Evolutionary conservation across 1,140 invertebrate species (phyloP).

Genomic region (Melanaphis sacchari): DNA sequence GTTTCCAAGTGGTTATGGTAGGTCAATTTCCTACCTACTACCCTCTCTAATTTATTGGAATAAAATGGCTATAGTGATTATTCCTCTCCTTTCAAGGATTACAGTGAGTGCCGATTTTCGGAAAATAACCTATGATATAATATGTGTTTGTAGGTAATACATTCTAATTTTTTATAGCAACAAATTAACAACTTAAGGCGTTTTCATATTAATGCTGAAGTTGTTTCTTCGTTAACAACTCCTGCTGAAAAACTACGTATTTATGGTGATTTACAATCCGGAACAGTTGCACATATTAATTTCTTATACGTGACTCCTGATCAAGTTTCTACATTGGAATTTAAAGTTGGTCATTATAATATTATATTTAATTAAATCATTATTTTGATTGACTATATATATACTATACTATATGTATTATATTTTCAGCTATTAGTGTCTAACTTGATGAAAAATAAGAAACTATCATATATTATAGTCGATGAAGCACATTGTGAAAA

Average conservation of each 20-base stretch:
- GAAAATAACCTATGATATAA: not conserved
- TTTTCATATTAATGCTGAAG: slow-evolving; percentile 77
- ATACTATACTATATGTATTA: too few species aligned
- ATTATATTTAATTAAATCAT: not conserved
- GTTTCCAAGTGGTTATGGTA: slow-evolving; percentile 79
- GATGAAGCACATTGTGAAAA: slow-evolving; percentile 98
- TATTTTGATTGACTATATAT: not conserved
- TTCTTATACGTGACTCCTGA: slow-evolving; percentile 94
- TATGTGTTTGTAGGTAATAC: not conserved
- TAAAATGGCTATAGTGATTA: slow-evolving; percentile 72
- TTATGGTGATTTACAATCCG: slow-evolving; percentile 74
- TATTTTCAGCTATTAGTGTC: slow-evolving; percentile 63
- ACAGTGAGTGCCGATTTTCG: slow-evolving; percentile 62
- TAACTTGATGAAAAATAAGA: slow-evolving; percentile 66
- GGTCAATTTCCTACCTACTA: slow-evolving; percentile 76
- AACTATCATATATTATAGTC: slow-evolving; percentile 74
- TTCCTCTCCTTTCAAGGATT: slow-evolving; percentile 75
- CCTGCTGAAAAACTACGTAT: slow-evolving; percentile 76
- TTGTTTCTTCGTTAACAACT: slow-evolving; percentile 87
- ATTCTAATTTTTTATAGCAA: slow-evolving; percentile 63
- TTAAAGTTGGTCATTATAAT: slow-evolving; percentile 66
- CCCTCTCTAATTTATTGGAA: slow-evolving; percentile 69
- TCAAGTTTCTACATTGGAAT: slow-evolving; percentile 79
- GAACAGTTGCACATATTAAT: slow-evolving; percentile 68
- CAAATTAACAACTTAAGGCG: slow-evolving; percentile 68